Conservation (phyloP, 2,797 vertebrate genomes). For the Mormyrus hasselquistii region DNA sequence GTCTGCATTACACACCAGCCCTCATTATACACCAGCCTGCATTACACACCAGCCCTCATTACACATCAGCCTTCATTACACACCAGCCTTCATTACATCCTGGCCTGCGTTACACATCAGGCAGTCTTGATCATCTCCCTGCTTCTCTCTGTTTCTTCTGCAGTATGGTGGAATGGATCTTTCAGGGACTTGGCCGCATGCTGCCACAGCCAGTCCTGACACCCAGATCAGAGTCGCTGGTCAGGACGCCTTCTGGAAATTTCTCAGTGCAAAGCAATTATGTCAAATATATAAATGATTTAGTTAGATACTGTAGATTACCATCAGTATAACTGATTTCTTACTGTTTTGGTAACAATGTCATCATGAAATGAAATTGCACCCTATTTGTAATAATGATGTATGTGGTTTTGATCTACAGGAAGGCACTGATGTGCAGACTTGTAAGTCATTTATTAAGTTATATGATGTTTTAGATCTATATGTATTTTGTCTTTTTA, state of each 20-base stretch:
- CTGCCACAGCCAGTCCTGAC: constrained; percentile 69
- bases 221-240: constrained; percentile 47
- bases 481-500: neutral
- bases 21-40: neutral
- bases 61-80: neutral
- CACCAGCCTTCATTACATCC: neutral
- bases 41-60: neutral
- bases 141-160: neutral
- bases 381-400: neutral
- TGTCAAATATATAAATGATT: neutral
- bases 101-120: neutral
- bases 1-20: neutral
- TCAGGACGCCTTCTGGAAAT: constrained; percentile 20
- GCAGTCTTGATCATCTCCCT: neutral
- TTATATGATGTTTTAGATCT: neutral
- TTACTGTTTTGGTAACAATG: neutral
- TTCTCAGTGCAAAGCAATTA: neutral
- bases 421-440: constrained; percentile 45
- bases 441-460: constrained; percentile 48
- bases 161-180: constrained; percentile 70
- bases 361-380: neutral
- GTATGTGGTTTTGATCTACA: constrained; percentile 28
- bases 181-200: constrained; percentile 71
- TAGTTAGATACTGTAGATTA: neutral
- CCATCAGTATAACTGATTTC: neutral